Base-by-base conservation (phyloP, 92 coral and sea anemone species). In the Isaurus tuberculatus region DNA sequence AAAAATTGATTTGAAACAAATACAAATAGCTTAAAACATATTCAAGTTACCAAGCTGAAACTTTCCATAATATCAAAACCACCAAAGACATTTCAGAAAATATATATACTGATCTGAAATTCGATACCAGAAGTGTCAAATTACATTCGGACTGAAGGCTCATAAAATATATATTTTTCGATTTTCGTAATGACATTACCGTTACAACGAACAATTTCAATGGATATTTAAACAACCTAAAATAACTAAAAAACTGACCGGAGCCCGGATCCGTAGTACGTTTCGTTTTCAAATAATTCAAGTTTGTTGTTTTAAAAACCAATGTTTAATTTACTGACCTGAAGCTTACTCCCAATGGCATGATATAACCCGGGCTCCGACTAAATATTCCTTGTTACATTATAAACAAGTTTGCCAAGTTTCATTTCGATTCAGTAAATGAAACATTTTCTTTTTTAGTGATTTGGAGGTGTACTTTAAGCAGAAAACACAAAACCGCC, bases 81-180 rank as follows among this genome's bases (percentile, higher is more conserved):
- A 31, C 40, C 40, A 65, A 65, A 29, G 22, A 65, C 7, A 0
- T 30, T 65, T 65, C 71, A 65, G 0, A 65, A 65, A 65, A 65
- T 65, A 31, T 65, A 15, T 1, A 67, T 32, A 33, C 23, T 32
- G 44, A 32, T 29, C 19, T 67, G 72, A 67, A 67, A 67, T 67
- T 67, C 72, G 26, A 67, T 13, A 67, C 72, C 46, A n/a, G 43
- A 67, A 33, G 72, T 67, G 46, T 67, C 46, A 67, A 67, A 67
- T 67, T 67, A 67, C 26, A 32, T 16, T 19, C 26, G 10, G 5
- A 32, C 26, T 67, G 72, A 31, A 67, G 26, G 44, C 43, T 67
- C 72, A 67, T 1, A 33, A 67, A 67, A 32, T 67, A 31, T 4
- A 32, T 6, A 31, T 67, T 31, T 61, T 67, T 31, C 11, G 44